Conservation (phyloP, 2,113 vertebrate genomes). For the Plectropomus leopardus region DNA sequence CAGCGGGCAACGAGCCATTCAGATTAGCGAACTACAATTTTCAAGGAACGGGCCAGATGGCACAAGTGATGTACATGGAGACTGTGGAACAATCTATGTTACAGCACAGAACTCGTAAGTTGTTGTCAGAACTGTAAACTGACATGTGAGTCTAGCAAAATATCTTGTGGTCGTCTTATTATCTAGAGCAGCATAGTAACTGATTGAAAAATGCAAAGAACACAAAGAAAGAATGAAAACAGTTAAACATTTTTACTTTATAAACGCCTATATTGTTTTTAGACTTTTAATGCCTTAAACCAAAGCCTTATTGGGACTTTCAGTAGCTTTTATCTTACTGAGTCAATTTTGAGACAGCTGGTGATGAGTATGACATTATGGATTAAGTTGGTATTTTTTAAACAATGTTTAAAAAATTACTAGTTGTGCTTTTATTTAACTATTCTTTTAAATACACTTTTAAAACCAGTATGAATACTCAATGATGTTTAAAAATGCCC, state of each 20-base stretch:
- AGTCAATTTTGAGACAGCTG: no score
- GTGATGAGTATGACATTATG: no score
- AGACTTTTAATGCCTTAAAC: background rate
- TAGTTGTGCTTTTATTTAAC: no score
- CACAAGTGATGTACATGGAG: constrained; percentile 83
- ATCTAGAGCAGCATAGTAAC: background rate
- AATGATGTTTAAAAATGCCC: background rate
- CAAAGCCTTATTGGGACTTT: background rate
- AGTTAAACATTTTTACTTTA: background rate
- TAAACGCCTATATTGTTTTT: background rate
- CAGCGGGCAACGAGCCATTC: constrained; percentile 93
- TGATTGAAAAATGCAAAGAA: background rate
- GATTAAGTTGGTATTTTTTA: no score
- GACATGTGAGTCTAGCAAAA: no score
- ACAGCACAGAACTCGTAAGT: constrained; percentile 89
- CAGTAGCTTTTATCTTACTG: no score
- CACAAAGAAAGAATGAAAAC: background rate
- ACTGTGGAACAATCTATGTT: constrained; percentile 79
- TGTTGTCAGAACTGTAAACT: background rate
- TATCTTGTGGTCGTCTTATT: no score
- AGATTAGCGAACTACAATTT: constrained; percentile 88
- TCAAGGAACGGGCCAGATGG: constrained; percentile 80
- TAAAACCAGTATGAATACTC: background rate
- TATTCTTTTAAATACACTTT: background rate
- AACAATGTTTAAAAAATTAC: no score